These are phyloP conservation scores for Axis porcinus DNA, from an alignment of 2,113 vertebrate species.

Conservation along the genomic window DNA sequence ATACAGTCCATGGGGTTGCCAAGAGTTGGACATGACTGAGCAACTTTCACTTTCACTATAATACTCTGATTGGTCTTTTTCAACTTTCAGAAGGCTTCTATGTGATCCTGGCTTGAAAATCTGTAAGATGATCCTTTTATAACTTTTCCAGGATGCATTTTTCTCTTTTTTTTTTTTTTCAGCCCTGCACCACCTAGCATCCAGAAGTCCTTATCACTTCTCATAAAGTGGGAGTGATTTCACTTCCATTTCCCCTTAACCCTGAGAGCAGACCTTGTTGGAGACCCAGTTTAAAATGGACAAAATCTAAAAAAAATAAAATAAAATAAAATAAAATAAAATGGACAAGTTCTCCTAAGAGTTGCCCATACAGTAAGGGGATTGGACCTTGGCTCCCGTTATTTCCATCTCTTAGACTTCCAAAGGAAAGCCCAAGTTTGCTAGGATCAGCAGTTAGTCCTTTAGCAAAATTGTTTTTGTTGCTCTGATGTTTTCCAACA, in stretches of 20 bases:
- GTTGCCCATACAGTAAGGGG: neutral
- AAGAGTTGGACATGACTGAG: neutral
- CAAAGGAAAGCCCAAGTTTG: neutral
- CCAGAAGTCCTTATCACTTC: neutral
- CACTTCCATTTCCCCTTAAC: neutral
- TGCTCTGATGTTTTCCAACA: neutral
- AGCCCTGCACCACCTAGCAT: neutral
- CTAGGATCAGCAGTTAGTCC: neutral
- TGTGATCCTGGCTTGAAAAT: neutral
- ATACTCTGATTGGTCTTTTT: neutral
- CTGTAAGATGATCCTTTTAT: neutral
- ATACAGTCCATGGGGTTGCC: accelerated
- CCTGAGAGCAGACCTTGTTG: neutral
- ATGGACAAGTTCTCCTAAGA: neutral
- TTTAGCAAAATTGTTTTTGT: neutral
- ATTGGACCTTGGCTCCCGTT: too few species aligned
- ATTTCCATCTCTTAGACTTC: neutral
- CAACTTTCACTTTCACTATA: neutral
- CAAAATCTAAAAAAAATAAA: neutral
- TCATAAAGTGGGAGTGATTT: neutral
- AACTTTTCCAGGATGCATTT: neutral
- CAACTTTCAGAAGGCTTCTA: neutral
- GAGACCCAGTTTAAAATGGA: neutral
- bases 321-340: neutral
- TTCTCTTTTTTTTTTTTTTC: neutral